Conservation (phyloP, 2,797 vertebrate genomes). For the Chelon auratus region DNA sequence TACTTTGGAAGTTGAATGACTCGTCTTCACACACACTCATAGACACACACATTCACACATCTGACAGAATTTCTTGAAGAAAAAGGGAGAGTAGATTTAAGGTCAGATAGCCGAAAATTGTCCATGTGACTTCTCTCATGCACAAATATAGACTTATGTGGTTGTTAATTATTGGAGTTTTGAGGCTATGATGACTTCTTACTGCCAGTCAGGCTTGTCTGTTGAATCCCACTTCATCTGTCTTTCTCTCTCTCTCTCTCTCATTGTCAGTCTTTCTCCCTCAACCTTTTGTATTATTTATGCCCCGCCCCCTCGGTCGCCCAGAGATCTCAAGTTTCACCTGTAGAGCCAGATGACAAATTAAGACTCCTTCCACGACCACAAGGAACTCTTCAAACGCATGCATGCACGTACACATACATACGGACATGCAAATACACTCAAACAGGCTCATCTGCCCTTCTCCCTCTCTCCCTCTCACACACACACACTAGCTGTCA, state of each 20-base stretch:
- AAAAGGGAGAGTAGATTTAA: slow-evolving; percentile 22
- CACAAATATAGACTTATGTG: slow-evolving; percentile 9
- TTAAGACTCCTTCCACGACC: slow-evolving; percentile 85
- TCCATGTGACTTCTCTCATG: neutral
- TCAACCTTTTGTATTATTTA: slow-evolving; percentile 82
- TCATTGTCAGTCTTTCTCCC: slow-evolving; percentile 44
- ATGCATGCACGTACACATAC: slow-evolving; percentile 34
- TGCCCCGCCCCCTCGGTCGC: slow-evolving; percentile 78
- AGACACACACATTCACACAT: slow-evolving; percentile 8
- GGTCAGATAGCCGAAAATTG: slow-evolving; percentile 16
- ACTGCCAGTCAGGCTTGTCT: slow-evolving; percentile 51
- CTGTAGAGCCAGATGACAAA: slow-evolving; percentile 84
- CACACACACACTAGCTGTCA: slow-evolving; percentile 27
- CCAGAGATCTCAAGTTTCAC: slow-evolving; percentile 76
- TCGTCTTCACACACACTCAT: neutral
- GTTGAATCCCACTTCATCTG: slow-evolving; percentile 44
- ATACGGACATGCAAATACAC: slow-evolving; percentile 23
- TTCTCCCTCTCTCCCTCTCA: slow-evolving; percentile 46
- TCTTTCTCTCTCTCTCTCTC: slow-evolving; percentile 31
- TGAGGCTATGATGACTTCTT: slow-evolving; percentile 36
- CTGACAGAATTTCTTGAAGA: slow-evolving; percentile 23
- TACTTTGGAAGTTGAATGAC: slow-evolving; percentile 26
- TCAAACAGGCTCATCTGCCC: slow-evolving; percentile 34
- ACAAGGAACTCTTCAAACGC: slow-evolving; percentile 69
- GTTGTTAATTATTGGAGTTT: slow-evolving; percentile 18